Conservation (phyloP, 2,888 invertebrate genomes). For the Zootermopsis nevadensis region DNA sequence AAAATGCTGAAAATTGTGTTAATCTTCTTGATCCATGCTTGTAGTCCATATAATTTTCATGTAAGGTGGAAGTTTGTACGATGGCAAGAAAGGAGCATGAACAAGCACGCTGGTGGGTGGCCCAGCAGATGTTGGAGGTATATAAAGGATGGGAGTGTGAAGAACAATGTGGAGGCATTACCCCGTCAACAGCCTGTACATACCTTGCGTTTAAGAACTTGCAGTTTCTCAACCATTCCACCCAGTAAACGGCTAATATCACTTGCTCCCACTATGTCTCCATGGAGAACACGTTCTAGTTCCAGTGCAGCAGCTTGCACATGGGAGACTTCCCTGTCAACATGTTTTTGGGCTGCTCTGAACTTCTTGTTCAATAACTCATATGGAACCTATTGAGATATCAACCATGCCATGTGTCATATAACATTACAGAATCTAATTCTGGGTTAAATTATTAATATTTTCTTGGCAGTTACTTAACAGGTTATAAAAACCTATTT, state of each 20-base stretch:
- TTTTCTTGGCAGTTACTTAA: no score
- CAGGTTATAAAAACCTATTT: no score
- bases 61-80: no score
- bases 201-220: slow-evolving; percentile 88
- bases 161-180: no score
- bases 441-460: background rate
- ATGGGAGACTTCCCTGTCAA: slow-evolving; percentile 93
- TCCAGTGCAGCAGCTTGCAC: slow-evolving; percentile 83
- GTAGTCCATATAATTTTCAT: no score
- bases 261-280: slow-evolving; percentile 69
- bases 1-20: no score
- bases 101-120: no score
- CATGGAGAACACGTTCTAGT: slow-evolving; percentile 79
- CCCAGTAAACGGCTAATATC: slow-evolving; percentile 81
- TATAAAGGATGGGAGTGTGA: no score
- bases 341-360: slow-evolving; percentile 91
- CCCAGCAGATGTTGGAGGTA: no score
- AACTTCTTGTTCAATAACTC: slow-evolving; percentile 98
- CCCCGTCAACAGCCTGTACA: no score
- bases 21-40: no score
- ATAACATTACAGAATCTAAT: background rate
- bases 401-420: background rate
- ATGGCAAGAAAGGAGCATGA: no score
- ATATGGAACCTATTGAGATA: slow-evolving; percentile 54
- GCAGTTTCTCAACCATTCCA: slow-evolving; percentile 79